Percentiles rank a stretch among this genome's conserved stretches.
Evolutionary conservation across 2,888 invertebrate species (phyloP).

Genomic region (Rhabditoides inermis): DNA sequence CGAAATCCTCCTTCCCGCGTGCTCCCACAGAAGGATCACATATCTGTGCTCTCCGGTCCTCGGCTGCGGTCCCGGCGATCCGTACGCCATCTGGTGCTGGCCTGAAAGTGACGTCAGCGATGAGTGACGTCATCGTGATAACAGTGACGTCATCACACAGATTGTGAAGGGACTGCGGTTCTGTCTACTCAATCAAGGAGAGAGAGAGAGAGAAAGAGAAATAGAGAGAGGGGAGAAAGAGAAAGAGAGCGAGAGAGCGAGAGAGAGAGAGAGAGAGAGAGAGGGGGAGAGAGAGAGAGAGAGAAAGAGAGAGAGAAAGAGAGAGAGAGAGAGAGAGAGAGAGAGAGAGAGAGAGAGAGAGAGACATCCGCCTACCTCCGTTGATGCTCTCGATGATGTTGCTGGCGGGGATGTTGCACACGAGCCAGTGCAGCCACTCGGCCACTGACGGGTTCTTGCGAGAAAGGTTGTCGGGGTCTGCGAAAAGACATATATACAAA

Average conservation of each 20-base stretch:
- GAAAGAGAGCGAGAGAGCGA: slow-evolving; percentile 9
- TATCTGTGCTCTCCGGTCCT: too few species aligned
- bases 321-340: slow-evolving; percentile 1
- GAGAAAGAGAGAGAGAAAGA: not conserved
- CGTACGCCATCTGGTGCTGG: slow-evolving; percentile 51
- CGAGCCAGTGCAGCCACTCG: slow-evolving; percentile 53
- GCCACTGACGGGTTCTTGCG: slow-evolving; percentile 52
- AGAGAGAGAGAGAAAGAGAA: slow-evolving; percentile 8
- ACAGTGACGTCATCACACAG: too few species aligned
- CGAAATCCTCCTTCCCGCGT: too few species aligned
- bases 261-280: not conserved
- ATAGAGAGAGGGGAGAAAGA: slow-evolving; percentile 4
- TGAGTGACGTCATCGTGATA: too few species aligned
- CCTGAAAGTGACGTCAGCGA: too few species aligned
- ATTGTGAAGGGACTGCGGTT: too few species aligned
- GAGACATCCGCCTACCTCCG: slow-evolving; percentile 38
- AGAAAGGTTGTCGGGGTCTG: slow-evolving; percentile 52
- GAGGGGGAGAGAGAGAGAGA: not conserved
- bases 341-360: slow-evolving; percentile 2
- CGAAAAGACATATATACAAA: too few species aligned
- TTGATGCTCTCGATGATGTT: slow-evolving; percentile 52
- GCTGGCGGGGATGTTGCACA: slow-evolving; percentile 49
- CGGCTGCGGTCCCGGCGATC: slow-evolving; percentile 50
- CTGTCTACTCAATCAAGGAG: too few species aligned
- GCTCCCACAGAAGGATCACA: too few species aligned